A percentile compares a stretch with the other conserved stretches of the same genome.
Evolutionary conservation across 2,113 vertebrate species (phyloP).

Genomic region (Apistogramma diplotaenia): DNA sequence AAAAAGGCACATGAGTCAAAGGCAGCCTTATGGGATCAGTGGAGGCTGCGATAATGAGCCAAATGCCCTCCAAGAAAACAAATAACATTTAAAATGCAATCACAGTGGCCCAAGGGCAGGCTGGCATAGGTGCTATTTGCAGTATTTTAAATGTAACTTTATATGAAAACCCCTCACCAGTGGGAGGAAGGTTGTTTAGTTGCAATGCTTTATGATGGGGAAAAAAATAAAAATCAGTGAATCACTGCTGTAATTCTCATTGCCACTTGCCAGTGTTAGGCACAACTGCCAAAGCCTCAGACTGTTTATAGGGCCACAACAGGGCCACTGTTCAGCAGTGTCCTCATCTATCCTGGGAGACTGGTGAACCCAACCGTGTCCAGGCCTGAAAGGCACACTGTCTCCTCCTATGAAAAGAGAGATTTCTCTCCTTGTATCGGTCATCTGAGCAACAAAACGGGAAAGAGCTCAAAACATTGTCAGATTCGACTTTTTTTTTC

Average conservation of each 20-base stretch:
- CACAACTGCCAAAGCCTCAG: slow-evolving; percentile 36
- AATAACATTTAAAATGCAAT: slow-evolving; percentile 43
- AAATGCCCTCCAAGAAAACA: slow-evolving; percentile 51
- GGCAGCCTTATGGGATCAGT: slow-evolving; percentile 41
- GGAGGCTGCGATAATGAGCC: slow-evolving; percentile 51
- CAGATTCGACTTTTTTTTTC: neutral
- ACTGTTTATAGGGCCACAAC: slow-evolving; percentile 66
- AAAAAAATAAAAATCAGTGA: neutral
- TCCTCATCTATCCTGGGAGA: slow-evolving; percentile 64
- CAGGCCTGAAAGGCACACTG: slow-evolving; percentile 63
- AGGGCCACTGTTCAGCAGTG: slow-evolving; percentile 57
- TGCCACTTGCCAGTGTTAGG: slow-evolving; percentile 39
- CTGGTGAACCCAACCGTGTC: slow-evolving; percentile 59
- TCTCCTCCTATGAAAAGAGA: slow-evolving; percentile 53
- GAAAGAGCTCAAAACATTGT: neutral
- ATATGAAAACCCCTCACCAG: neutral
- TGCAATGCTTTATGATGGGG: neutral
- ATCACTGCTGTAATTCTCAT: slow-evolving; percentile 40
- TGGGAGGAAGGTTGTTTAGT: neutral
- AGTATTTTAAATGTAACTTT: slow-evolving; percentile 20
- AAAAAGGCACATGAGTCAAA: slow-evolving; percentile 40
- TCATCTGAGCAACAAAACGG: slow-evolving; percentile 24
- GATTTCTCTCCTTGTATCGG: slow-evolving; percentile 31
- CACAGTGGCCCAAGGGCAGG: neutral
- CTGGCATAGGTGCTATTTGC: neutral